Evolutionary conservation across 2,888 invertebrate genomes (phyloP).

Genomic region (Ligdia adustata): DNA sequence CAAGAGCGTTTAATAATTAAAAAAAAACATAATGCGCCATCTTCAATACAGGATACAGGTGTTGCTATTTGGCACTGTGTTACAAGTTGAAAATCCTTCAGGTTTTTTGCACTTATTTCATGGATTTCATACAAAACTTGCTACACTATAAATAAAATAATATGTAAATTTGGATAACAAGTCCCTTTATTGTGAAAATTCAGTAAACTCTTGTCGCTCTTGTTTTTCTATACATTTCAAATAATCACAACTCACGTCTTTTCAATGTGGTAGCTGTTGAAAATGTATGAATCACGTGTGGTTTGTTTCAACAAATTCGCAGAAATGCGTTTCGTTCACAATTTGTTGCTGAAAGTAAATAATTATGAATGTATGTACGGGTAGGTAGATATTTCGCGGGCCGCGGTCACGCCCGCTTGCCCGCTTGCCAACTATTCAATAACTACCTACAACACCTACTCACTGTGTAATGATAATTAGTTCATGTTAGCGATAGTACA

Average conservation of each 20-base stretch:
- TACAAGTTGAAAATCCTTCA: constrained; percentile 59
- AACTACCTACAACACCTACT: constrained; percentile 22
- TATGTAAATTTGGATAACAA: not conserved
- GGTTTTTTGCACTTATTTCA: constrained; percentile 36
- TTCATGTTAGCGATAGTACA: constrained; percentile 5
- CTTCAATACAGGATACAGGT: constrained; percentile 69
- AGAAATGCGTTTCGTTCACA: constrained; percentile 43
- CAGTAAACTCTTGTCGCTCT: no score
- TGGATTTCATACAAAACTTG: not conserved
- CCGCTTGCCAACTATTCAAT: constrained; percentile 42
- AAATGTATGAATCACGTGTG: constrained; percentile 19
- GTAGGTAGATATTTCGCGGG: constrained; percentile 46
- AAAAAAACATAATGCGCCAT: constrained; percentile 25
- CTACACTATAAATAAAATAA: not conserved
- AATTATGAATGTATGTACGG: not conserved
- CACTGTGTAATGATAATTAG: constrained; percentile 8
- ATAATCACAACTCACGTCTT: no score
- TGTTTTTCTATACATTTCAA: no score
- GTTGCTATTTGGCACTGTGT: constrained; percentile 51
- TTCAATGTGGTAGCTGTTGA: no score
- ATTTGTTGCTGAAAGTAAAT: constrained; percentile 62
- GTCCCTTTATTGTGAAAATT: no score
- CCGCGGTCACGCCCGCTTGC: constrained; percentile 51
- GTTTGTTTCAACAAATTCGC: constrained; percentile 61
- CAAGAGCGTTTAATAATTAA: no score